A percentile compares a stretch with the other conserved stretches of the same genome.
phyloP scores from a whole-genome alignment of 2,797 vertebrate genomes.

The Gallirallus australis region DNA sequence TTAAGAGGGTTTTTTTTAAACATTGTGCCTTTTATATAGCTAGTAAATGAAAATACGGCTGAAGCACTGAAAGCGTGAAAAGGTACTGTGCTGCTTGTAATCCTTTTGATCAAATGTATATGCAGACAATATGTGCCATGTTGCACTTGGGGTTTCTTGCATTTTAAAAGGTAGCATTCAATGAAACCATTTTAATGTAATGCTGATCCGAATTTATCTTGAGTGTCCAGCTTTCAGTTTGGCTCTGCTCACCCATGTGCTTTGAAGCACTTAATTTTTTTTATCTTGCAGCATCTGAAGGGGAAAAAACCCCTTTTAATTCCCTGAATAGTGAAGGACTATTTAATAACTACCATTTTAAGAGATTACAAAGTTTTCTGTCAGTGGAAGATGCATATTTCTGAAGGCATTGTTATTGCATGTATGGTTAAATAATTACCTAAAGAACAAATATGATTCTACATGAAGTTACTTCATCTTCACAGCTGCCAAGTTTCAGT shows the following conservation, averaged over 20 bases:
- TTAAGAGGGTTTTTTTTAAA: background rate
- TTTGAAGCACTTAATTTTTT: background rate
- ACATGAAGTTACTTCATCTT: conserved; percentile 19
- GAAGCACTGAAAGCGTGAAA: background rate
- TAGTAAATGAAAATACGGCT: background rate
- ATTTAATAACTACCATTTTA: background rate
- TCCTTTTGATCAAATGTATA: background rate
- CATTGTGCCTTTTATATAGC: background rate
- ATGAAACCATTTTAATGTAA: background rate
- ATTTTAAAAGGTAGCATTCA: background rate
- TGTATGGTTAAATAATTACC: conserved; percentile 55
- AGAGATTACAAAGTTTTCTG: background rate
- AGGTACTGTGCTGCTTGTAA: background rate
- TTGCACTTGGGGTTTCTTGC: background rate
- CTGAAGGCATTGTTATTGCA: background rate
- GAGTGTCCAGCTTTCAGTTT: background rate
- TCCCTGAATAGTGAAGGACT: background rate
- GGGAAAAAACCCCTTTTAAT: background rate
- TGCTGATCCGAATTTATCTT: background rate
- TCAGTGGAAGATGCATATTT: background rate
- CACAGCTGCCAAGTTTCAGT: conserved; percentile 62
- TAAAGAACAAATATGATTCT: conserved; percentile 54
- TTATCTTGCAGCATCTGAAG: background rate
- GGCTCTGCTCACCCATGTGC: background rate
- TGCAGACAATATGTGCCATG: background rate